phyloP scores from a whole-genome alignment of 2,797 vertebrate species.

The Dicrostonyx torquatus region DNA sequence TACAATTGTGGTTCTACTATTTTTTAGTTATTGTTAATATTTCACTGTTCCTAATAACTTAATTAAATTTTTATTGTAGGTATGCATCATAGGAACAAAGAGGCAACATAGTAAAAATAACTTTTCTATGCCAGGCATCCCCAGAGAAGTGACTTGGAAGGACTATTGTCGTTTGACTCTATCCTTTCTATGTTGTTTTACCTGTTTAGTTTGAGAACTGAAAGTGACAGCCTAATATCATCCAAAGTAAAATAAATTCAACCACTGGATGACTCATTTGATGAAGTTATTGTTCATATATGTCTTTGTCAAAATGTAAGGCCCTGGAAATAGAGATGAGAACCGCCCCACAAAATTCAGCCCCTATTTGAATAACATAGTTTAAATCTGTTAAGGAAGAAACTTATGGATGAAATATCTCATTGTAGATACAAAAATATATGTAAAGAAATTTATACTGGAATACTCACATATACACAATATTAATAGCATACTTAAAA shows the following conservation, averaged over 20 bases:
- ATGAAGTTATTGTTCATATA: neutral
- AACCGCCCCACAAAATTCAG: neutral
- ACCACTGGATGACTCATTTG: neutral
- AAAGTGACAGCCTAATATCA: neutral
- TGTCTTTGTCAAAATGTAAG: neutral
- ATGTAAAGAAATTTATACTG: neutral
- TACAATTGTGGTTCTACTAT: neutral
- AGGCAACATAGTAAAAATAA: neutral
- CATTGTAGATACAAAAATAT: neutral
- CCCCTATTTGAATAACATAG: neutral
- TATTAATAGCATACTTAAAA: neutral
- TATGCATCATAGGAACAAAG: neutral
- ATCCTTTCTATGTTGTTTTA: neutral
- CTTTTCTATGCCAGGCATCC: neutral
- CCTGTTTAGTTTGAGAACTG: neutral
- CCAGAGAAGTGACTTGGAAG: neutral
- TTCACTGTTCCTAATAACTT: neutral
- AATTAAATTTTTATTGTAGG: neutral
- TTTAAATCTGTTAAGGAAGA: slow-evolving; percentile 31
- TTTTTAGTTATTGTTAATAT: neutral
- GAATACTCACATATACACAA: neutral
- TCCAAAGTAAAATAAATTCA: slow-evolving; percentile 24
- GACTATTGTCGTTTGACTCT: neutral
- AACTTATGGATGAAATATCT: neutral
- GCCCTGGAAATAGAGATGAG: neutral